Evolutionary conservation across 2,113 vertebrate genomes (phyloP).

Genomic region (Myocastor coypus): DNA sequence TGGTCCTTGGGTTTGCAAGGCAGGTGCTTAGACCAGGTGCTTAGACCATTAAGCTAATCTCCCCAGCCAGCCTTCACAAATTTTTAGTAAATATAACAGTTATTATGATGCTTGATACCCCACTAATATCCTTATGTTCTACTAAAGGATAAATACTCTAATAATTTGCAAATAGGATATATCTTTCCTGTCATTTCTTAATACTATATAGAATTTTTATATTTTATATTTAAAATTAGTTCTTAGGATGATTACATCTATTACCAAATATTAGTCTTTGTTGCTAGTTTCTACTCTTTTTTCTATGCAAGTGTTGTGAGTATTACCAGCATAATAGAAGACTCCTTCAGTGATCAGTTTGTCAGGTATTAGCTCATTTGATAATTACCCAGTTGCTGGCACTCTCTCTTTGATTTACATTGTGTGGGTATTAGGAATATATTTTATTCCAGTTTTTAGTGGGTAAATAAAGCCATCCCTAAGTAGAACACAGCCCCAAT

Average conservation of each 20-base stretch:
- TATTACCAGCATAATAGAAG: background rate
- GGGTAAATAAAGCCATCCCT: background rate
- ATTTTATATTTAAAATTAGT: background rate
- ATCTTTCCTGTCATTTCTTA: slow-evolving; percentile 29
- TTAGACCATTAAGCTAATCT: no score
- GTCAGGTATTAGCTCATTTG: background rate
- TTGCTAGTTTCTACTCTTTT: background rate
- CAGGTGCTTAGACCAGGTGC: no score
- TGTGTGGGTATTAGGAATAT: background rate
- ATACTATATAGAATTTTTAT: background rate
- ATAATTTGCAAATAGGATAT: slow-evolving; percentile 7
- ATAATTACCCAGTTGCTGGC: background rate
- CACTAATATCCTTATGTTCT: slow-evolving; percentile 6
- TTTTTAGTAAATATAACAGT: slow-evolving; percentile 31
- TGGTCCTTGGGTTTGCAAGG: no score
- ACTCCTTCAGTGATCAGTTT: slow-evolving; percentile 1
- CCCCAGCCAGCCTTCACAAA: background rate
- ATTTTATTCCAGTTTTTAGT: slow-evolving; percentile 45
- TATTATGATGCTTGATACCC: slow-evolving; percentile 19
- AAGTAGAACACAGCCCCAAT: slow-evolving; percentile 39
- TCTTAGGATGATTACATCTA: slow-evolving; percentile 16
- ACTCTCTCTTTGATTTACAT: background rate
- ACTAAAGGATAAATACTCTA: background rate
- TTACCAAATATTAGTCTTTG: background rate
- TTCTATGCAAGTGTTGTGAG: background rate